Percentiles rank a stretch among this genome's conserved stretches.
phyloP scores from a whole-genome alignment of 2,797 vertebrate species.

The Cygnus olor region DNA sequence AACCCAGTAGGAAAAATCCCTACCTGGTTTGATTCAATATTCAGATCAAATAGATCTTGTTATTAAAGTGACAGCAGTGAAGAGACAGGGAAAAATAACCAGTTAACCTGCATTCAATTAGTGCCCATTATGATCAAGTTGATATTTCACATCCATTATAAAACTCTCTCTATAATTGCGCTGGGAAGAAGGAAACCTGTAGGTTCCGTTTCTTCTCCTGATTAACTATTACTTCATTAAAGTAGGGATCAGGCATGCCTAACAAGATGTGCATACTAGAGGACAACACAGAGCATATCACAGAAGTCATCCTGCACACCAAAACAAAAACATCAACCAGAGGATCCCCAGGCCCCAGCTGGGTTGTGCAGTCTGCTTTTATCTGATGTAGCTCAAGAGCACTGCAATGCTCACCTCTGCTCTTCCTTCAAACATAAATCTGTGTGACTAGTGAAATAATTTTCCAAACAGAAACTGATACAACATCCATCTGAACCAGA shows the following conservation, averaged over 20 bases:
- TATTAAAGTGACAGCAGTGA: not conserved
- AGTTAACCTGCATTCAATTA: not conserved
- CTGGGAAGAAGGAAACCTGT: not conserved
- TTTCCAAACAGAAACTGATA: not conserved
- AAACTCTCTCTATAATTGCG: not conserved
- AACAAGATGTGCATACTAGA: not conserved
- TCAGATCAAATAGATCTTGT: not conserved
- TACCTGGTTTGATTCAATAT: not conserved
- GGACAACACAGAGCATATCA: not conserved
- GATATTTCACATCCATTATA: not conserved
- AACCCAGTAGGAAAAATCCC: not conserved
- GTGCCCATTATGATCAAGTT: not conserved
- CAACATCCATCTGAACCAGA: not conserved
- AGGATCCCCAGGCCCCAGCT: not conserved
- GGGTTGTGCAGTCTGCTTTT: not conserved
- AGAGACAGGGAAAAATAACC: not conserved
- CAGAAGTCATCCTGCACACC: not conserved
- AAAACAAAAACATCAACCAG: not conserved
- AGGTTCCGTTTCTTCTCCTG: not conserved
- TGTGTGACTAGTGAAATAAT: fast-evolving
- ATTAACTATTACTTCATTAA: not conserved
- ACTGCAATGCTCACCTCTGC: not conserved
- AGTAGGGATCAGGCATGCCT: not conserved
- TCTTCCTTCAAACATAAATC: not conserved
- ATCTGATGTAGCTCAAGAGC: not conserved